Evolutionary conservation across 2,113 vertebrate genomes (phyloP).

Genomic region (Istiophorus platypterus): DNA sequence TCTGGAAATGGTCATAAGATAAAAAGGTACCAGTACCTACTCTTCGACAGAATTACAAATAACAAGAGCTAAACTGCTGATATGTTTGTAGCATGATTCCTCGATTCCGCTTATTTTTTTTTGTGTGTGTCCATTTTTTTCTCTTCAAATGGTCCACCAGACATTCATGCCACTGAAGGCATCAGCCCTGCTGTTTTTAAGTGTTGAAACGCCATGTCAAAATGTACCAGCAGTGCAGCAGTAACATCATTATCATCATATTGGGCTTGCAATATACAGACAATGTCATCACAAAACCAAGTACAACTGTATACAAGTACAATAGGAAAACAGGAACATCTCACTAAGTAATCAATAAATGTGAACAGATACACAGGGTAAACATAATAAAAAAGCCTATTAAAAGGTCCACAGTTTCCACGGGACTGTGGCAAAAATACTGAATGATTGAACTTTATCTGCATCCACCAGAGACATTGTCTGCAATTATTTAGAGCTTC

Average conservation of each 20-base stretch:
- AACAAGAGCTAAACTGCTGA: slow-evolving; percentile 95
- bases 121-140: slow-evolving; percentile 64
- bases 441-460: slow-evolving; percentile 72
- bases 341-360: slow-evolving; percentile 91
- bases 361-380: slow-evolving; percentile 91
- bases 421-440: slow-evolving; percentile 90
- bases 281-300: slow-evolving; percentile 89
- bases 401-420: slow-evolving; percentile 88
- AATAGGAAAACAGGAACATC: slow-evolving; percentile 90
- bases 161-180: slow-evolving; percentile 78
- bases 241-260: slow-evolving; percentile 91
- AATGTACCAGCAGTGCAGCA: slow-evolving; percentile 93
- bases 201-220: slow-evolving; percentile 85
- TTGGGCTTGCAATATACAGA: slow-evolving; percentile 90
- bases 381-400: slow-evolving; percentile 87
- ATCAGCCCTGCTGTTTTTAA: slow-evolving; percentile 76
- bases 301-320: slow-evolving; percentile 87
- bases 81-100: slow-evolving; percentile 89
- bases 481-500: slow-evolving; percentile 63
- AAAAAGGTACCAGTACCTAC: slow-evolving; percentile 97
- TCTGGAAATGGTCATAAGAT: slow-evolving; percentile 91
- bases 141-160: slow-evolving; percentile 79
- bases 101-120: slow-evolving; percentile 79
- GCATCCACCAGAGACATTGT: slow-evolving; percentile 64
- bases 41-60: slow-evolving; percentile 89